phyloP scores from a whole-genome alignment of 2,113 vertebrate genomes.

The Phrynocephalus versicolor region DNA sequence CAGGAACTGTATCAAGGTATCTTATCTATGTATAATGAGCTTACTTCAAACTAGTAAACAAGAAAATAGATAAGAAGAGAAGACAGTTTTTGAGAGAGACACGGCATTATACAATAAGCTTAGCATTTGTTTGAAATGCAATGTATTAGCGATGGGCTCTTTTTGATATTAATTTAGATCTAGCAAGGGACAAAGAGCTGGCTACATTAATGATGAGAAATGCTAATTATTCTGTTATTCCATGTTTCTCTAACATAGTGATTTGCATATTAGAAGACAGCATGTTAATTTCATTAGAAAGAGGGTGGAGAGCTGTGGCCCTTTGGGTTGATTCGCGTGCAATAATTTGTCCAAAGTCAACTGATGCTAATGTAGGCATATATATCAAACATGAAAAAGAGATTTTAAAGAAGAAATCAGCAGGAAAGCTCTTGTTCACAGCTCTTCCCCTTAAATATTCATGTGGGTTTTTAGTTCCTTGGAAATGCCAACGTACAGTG shows the following conservation, averaged over 20 bases:
- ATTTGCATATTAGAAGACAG: no score
- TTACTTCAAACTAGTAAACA: constrained; percentile 14
- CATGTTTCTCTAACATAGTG: background rate
- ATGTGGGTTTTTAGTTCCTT: background rate
- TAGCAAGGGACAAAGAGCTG: constrained; percentile 5
- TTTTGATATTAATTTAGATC: constrained; percentile 19
- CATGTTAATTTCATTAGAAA: background rate
- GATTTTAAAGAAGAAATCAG: background rate
- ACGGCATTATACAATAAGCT: constrained; percentile 22
- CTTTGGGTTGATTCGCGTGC: background rate
- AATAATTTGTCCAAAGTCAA: background rate
- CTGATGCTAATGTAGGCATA: background rate
- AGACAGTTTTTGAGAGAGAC: constrained; percentile 1
- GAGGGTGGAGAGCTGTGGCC: background rate
- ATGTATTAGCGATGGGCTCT: constrained; percentile 21
- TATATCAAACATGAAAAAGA: background rate
- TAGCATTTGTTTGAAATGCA: constrained; percentile 25
- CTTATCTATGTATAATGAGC: no score
- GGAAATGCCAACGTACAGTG: no score
- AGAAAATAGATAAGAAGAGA: constrained; percentile 9
- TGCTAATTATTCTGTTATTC: constrained; percentile 1
- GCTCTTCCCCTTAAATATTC: background rate
- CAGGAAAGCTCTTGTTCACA: background rate
- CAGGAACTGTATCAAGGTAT: background rate
- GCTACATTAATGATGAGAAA: background rate